These are phyloP conservation scores for Hypocryptadius cinnamomeus DNA, from an alignment of 2,113 vertebrate species.

Conservation along the genomic window DNA sequence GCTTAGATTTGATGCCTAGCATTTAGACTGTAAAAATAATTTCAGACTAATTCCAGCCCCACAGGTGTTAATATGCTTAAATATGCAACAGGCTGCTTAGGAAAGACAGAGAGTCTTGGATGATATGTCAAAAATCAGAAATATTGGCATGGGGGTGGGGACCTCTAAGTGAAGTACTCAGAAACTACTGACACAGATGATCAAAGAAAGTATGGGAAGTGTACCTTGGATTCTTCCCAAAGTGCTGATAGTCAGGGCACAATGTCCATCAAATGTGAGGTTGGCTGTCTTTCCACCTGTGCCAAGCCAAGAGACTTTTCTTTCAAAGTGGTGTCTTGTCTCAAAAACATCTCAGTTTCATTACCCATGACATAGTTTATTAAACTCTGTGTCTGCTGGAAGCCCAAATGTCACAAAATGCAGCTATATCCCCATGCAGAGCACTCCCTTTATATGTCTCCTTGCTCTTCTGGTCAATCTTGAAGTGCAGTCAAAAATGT, in stretches of 20 bases:
- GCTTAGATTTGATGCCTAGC: neutral
- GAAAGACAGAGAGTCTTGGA: neutral
- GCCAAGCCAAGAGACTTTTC: neutral
- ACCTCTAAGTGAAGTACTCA: neutral
- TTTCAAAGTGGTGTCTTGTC: neutral
- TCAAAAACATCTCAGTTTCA: neutral
- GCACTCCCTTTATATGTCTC: neutral
- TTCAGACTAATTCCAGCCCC: neutral
- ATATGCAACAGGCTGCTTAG: neutral
- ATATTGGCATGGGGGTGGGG: neutral
- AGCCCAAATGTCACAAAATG: neutral
- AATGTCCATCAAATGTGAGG: neutral
- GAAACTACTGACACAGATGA: neutral
- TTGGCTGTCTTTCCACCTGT: neutral
- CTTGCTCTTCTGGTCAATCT: neutral
- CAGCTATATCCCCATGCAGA: neutral
- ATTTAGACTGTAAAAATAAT: neutral
- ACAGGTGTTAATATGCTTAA: neutral
- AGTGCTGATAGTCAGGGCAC: neutral
- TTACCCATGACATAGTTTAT: neutral
- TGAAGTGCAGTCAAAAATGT: neutral
- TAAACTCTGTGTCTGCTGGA: neutral
- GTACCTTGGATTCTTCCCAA: neutral
- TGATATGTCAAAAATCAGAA: neutral
- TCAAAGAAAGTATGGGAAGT: neutral